Base-by-base conservation (phyloP, 2,797 vertebrate species). In the Hyperoplus immaculatus region DNA sequence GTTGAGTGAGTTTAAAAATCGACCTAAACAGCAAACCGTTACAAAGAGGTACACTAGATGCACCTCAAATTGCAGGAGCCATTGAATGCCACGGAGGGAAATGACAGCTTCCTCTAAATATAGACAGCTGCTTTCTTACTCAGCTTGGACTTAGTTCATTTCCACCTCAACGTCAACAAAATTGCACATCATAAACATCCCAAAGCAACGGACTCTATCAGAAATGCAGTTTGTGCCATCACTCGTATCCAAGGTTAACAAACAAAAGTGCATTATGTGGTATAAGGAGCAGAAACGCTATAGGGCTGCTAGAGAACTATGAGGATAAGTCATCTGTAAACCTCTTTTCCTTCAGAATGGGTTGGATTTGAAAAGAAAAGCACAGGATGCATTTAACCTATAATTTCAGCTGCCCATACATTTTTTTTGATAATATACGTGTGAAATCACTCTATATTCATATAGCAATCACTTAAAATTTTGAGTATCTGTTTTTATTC, bases 211-310 rank as follows among this genome's bases (percentile, higher is more conserved):
- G 53, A 15, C 4, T 50, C 15, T 36, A 8, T 42, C 1, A 63
- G 53, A 67, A 72, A 65, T 41, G 61, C 54, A 46, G 43, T 72
- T 56, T 62, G 42, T 64, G 53, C 55, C 29, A 57, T 1, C 29
- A 36, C 14, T 81, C 70, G 54, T 54, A 11, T 61, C 49, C 69
- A 80, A 86, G 82, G 78, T 85, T 72, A 70, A 46, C 49, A 39
- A 54, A 65, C 56, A 72, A 69, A 74, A 59, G 72, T 62, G 47
- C 61, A 62, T 73, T 62, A 72, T 72, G 38, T 57, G 51, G 45
- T 72, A 11, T 11, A n/a, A 55, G 4, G 62, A 14, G 67, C 66
- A 36, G 53, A 60, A 58, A 65, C 0, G 1, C 51, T 14, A 10
- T 46, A 29, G 29, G 57, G 16, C 14, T 65, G 55, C 69, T 63